Conservation (phyloP, 2,113 vertebrate genomes). For the Theristicus caerulescens region DNA sequence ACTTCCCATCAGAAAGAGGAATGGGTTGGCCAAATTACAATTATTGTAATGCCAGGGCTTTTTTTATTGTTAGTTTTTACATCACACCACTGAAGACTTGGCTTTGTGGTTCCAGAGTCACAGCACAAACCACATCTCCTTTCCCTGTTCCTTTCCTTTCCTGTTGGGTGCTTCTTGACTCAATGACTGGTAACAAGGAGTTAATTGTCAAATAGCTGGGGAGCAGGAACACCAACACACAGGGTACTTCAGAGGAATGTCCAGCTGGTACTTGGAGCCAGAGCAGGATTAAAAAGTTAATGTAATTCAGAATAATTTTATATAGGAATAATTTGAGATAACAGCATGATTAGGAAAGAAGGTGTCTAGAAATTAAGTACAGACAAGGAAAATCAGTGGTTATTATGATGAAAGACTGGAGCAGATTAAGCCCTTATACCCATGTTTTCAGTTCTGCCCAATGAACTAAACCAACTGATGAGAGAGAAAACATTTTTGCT, state of each 20-base stretch:
- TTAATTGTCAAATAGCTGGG: background rate
- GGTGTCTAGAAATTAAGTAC: background rate
- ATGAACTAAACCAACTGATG: background rate
- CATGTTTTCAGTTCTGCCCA: background rate
- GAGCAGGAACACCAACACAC: background rate
- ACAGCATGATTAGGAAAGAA: background rate
- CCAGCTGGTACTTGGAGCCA: background rate
- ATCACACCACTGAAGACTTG: background rate
- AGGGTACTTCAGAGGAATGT: background rate
- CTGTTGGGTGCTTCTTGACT: background rate
- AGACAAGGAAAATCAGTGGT: background rate
- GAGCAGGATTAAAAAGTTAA: background rate
- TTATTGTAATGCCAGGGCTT: accelerated
- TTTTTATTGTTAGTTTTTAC: background rate
- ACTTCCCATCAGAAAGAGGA: background rate
- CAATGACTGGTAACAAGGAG: background rate
- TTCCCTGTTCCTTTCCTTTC: background rate
- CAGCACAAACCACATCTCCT: background rate
- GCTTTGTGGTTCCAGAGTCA: background rate
- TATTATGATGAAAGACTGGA: background rate
- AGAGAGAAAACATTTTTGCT: background rate
- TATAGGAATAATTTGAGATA: background rate
- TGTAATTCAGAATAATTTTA: background rate
- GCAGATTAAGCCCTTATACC: background rate
- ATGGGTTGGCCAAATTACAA: background rate